A percentile compares a stretch with the other conserved stretches of the same genome.
phyloP scores from a whole-genome alignment of 2,888 invertebrate genomes.

The Caenorhabditis drosophilae region DNA sequence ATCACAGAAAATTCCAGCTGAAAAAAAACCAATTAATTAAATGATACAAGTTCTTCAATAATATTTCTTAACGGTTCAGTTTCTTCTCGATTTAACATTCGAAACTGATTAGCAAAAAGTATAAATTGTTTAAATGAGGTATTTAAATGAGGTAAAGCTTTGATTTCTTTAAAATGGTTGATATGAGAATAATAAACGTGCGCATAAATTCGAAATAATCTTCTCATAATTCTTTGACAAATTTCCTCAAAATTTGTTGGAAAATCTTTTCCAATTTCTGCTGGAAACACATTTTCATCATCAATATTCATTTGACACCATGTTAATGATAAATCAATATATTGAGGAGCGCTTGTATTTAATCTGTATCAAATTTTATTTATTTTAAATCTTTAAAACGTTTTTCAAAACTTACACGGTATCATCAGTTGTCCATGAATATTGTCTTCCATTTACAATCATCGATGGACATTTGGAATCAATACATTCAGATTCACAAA shows the following conservation, averaged over 20 bases:
- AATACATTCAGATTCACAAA: conserved; percentile 87
- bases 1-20: not conserved
- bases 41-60: conserved; percentile 11
- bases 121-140: conserved; percentile 53
- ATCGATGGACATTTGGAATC: conserved; percentile 82
- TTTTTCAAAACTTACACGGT: conserved; percentile 75
- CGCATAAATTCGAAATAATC: conserved; percentile 96
- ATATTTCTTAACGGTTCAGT: conserved; percentile 36
- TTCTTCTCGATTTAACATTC: conserved; percentile 34
- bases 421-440: conserved; percentile 99
- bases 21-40: not conserved
- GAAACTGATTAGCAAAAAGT: conserved; percentile 47
- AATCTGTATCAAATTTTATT: conserved; percentile 15
- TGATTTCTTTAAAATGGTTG: conserved; percentile 69
- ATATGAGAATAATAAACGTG: conserved; percentile 99
- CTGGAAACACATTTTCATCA: conserved; percentile 84
- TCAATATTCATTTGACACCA: conserved; percentile 99
- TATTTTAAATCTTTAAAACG: conserved; percentile 3
- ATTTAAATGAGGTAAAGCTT: conserved; percentile 48
- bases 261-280: conserved; percentile 52
- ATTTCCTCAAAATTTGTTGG: conserved; percentile 74
- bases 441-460: conserved; percentile 99
- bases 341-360: conserved; percentile 70
- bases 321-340: conserved; percentile 98
- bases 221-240: conserved; percentile 96